These are phyloP conservation scores for Cassiopea xamachana DNA, from an alignment of 30 jellyfish, hydroid and myxozoan genomes.

Conservation along the genomic window DNA sequence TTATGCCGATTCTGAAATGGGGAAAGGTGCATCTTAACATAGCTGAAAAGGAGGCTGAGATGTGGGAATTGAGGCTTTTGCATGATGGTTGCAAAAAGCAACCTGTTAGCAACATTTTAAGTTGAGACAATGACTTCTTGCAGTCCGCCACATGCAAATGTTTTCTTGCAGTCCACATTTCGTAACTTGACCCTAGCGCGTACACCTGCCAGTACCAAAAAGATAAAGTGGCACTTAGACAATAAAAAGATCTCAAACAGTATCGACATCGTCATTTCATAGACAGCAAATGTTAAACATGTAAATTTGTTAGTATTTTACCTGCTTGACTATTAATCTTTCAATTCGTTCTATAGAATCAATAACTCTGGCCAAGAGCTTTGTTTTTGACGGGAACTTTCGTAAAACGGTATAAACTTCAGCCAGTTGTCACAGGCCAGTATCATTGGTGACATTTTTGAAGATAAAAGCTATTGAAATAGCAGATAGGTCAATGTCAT, in stretches of 20 bases:
- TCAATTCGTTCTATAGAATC: conserved; percentile 17
- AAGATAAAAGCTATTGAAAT: neutral
- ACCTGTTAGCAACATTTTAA: too few species aligned
- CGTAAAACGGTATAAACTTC: neutral
- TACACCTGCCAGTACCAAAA: conserved; percentile 32
- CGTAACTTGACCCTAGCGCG: neutral
- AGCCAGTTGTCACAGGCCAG: conserved; percentile 18
- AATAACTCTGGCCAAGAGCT: conserved; percentile 14
- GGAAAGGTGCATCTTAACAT: too few species aligned
- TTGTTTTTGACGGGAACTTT: conserved; percentile 1
- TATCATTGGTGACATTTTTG: neutral
- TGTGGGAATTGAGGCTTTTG: too few species aligned
- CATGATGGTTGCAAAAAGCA: too few species aligned
- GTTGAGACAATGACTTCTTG: too few species aligned
- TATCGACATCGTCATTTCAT: neutral
- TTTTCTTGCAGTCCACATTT: too few species aligned
- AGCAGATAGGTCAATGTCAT: neutral
- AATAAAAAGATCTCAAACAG: neutral
- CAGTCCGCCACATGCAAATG: neutral
- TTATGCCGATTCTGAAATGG: too few species aligned
- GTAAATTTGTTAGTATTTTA: conserved; percentile 2
- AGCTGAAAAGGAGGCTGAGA: too few species aligned
- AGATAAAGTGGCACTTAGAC: conserved; percentile 7
- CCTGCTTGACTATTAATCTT: conserved; percentile 25
- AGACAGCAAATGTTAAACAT: conserved; percentile 11